These are phyloP conservation scores for Torymus tubicola DNA, from an alignment of 2,888 invertebrate species.

Conservation along the genomic window DNA sequence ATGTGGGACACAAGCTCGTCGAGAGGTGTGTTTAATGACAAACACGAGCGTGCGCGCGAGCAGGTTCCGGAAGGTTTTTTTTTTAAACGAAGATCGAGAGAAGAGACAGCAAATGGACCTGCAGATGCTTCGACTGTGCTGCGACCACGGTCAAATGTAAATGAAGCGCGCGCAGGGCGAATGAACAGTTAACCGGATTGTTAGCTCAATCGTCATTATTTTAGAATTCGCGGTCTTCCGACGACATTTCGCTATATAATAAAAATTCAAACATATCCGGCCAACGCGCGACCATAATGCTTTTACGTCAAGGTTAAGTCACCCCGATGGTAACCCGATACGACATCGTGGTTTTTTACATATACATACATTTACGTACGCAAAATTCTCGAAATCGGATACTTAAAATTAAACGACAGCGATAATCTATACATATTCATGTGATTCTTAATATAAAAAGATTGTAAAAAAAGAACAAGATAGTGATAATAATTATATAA, in stretches of 20 bases:
- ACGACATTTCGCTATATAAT: background rate
- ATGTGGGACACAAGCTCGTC: slow-evolving; percentile 1
- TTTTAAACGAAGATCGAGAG: slow-evolving; percentile 15
- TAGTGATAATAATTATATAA: slow-evolving; percentile 63
- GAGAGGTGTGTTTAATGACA: slow-evolving; percentile 37
- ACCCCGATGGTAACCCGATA: too few species aligned
- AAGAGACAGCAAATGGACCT: slow-evolving; percentile 12
- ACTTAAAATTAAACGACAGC: too few species aligned
- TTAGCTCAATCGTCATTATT: background rate
- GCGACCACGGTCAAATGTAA: slow-evolving; percentile 20
- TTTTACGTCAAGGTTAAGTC: too few species aligned
- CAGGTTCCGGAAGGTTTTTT: too few species aligned
- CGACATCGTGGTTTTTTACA: too few species aligned
- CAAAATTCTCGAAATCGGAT: too few species aligned
- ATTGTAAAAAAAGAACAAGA: background rate
- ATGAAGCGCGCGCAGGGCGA: slow-evolving; percentile 4
- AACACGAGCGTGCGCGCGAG: background rate
- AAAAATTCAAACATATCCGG: too few species aligned
- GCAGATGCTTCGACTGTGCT: slow-evolving; percentile 8
- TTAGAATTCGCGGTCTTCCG: slow-evolving; percentile 4
- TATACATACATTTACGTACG: too few species aligned
- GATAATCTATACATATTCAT: too few species aligned
- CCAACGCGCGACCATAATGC: too few species aligned
- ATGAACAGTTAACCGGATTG: slow-evolving; percentile 6
- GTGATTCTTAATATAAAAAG: slow-evolving; percentile 8